Conservation (phyloP, 92 coral and sea anemone genomes). For the Zoanthus sansibaricus region DNA sequence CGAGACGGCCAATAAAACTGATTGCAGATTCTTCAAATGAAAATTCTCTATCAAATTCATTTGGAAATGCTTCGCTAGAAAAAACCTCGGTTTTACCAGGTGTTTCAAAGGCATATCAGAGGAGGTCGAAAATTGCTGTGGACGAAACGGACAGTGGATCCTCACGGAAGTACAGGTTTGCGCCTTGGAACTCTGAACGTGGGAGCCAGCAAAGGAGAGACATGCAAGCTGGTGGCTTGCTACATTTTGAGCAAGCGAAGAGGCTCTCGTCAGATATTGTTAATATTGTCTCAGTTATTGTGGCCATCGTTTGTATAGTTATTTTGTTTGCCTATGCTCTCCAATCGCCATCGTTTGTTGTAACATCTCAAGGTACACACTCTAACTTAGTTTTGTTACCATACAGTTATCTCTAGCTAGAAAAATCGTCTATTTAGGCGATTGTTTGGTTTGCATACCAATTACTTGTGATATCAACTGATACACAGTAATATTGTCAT, state of each 20-base stretch:
- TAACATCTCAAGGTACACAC: conserved; percentile 37
- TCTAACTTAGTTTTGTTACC: neutral
- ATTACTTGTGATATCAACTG: neutral
- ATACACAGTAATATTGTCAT: neutral
- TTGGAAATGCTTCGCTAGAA: conserved; percentile 19
- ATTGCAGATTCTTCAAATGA: conserved; percentile 27
- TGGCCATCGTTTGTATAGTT: conserved; percentile 22
- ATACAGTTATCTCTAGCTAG: neutral
- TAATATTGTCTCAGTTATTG: conserved; percentile 14
- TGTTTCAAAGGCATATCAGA: neutral
- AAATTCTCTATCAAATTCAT: conserved; percentile 24
- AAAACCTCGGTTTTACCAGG: neutral
- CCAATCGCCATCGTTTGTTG: conserved; percentile 15
- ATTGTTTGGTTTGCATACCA: neutral
- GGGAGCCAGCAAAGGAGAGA: neutral
- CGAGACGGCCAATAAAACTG: conserved; percentile 9
- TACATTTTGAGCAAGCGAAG: neutral
- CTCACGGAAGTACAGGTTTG: neutral
- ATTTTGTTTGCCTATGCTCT: conserved; percentile 19
- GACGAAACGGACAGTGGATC: conserved; percentile 43
- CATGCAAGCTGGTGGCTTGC: conserved; percentile 16
- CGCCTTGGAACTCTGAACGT: conserved; percentile 8
- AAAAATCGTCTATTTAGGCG: neutral
- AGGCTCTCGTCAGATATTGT: neutral
- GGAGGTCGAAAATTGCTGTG: neutral